A percentile compares a stretch with the other conserved stretches of the same genome.
Conservation (phyloP, 2,797 vertebrate species). For the Bufotes viridis region DNA sequence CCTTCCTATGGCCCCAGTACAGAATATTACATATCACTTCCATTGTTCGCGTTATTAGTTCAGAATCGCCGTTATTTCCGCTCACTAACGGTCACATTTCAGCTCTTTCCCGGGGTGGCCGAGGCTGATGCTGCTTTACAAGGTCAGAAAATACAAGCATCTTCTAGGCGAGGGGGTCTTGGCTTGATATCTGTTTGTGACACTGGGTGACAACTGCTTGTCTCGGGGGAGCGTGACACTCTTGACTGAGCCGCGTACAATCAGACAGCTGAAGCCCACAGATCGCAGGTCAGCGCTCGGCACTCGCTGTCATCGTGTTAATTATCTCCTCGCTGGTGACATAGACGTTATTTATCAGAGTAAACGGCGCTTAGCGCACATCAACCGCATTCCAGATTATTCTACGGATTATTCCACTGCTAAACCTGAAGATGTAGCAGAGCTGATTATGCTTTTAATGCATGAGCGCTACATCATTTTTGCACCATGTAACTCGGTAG, state of each 20-base stretch:
- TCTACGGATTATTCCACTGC: not conserved
- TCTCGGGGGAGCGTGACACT: conserved; percentile 21
- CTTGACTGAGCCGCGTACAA: conserved; percentile 31
- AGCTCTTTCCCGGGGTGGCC: not conserved
- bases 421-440: not conserved
- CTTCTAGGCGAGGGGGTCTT: conserved; percentile 1
- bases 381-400: not conserved
- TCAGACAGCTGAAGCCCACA: conserved; percentile 45
- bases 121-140: not conserved
- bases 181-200: conserved; percentile 6
- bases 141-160: conserved; percentile 10
- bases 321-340: conserved; percentile 48
- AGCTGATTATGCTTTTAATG: too few species aligned
- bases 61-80: not conserved
- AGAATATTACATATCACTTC: not conserved
- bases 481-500: too few species aligned
- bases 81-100: not conserved
- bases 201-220: conserved; percentile 41
- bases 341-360: conserved; percentile 51
- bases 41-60: not conserved
- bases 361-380: conserved; percentile 20
- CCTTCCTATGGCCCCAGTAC: not conserved
- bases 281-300: conserved; percentile 30
- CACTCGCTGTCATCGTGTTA: conserved; percentile 32
- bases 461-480: too few species aligned